These are phyloP conservation scores for Pseudorectes ferrugineus DNA, from an alignment of 2,113 vertebrate genomes.

Conservation along the genomic window DNA sequence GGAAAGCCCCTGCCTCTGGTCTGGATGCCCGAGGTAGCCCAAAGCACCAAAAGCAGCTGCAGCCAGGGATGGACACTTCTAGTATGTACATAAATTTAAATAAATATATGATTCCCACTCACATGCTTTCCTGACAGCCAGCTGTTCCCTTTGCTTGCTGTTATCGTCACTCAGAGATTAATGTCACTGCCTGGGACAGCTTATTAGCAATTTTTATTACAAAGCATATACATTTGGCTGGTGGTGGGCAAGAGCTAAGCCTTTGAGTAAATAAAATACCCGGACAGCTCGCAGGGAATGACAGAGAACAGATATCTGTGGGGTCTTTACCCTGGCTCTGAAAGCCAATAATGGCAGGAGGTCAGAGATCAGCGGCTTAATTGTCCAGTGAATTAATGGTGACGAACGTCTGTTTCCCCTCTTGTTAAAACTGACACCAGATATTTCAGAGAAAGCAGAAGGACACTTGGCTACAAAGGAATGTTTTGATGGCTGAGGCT, in stretches of 20 bases:
- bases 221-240: not conserved
- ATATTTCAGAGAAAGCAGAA: slow-evolving; percentile 54
- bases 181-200: not conserved
- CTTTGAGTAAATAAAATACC: slow-evolving; percentile 40
- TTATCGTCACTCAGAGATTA: not conserved
- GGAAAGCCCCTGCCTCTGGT: not conserved
- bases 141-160: slow-evolving; percentile 1
- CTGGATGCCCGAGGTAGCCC: not conserved
- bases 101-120: not conserved
- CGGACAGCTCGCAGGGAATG: not conserved
- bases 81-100: not conserved
- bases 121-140: slow-evolving; percentile 8
- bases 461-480: slow-evolving; percentile 43
- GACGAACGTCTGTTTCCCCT: slow-evolving; percentile 58
- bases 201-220: slow-evolving; percentile 36
- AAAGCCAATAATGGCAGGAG: slow-evolving; percentile 41
- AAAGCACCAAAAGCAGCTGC: not conserved
- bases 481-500: slow-evolving; percentile 45
- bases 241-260: slow-evolving; percentile 41
- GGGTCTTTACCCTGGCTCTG: slow-evolving; percentile 36
- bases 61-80: not conserved
- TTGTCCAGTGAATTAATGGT: slow-evolving; percentile 48
- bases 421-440: slow-evolving; percentile 59
- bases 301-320: slow-evolving; percentile 53
- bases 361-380: slow-evolving; percentile 54